phyloP scores from a whole-genome alignment of 1,140 invertebrate genomes.

The Himalopsyche phryganea region DNA sequence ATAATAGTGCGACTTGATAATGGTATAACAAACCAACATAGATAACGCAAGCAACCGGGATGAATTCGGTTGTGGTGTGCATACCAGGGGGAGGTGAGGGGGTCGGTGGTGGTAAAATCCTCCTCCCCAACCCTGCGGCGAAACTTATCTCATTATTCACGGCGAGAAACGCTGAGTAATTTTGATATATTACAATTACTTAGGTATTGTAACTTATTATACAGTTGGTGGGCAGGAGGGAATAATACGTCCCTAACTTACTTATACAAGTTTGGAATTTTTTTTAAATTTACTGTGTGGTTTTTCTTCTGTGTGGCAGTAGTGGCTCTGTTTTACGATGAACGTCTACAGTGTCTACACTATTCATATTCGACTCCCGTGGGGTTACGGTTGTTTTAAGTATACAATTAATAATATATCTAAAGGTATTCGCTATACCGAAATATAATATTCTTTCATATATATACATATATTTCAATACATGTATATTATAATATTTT shows the following conservation, averaged over 20 bases:
- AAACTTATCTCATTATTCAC: slow-evolving; percentile 36
- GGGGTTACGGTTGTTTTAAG: too few relatives aligned
- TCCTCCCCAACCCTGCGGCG: slow-evolving; percentile 26
- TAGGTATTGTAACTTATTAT: slow-evolving; percentile 36
- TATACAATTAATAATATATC: too few relatives aligned
- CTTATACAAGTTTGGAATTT: slow-evolving; percentile 34
- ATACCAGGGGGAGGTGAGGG: neutral
- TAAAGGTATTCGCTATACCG: too few relatives aligned
- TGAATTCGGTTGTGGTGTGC: too few relatives aligned
- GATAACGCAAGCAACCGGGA: too few relatives aligned
- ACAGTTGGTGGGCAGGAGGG: slow-evolving; percentile 33
- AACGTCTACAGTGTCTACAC: too few relatives aligned
- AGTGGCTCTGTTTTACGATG: too few relatives aligned
- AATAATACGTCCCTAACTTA: slow-evolving; percentile 23
- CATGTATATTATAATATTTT: too few relatives aligned
- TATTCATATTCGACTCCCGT: neutral
- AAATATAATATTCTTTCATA: too few relatives aligned
- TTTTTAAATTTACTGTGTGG: slow-evolving; percentile 29
- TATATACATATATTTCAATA: too few relatives aligned
- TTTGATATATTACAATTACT: slow-evolving; percentile 36
- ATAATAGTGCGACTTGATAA: too few relatives aligned
- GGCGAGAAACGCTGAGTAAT: slow-evolving; percentile 35
- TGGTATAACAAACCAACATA: too few relatives aligned
- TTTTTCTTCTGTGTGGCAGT: slow-evolving; percentile 10
- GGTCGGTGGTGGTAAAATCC: slow-evolving; percentile 9